Base-by-base conservation (phyloP, 2,888 invertebrate genomes). In the Bibio marci region DNA sequence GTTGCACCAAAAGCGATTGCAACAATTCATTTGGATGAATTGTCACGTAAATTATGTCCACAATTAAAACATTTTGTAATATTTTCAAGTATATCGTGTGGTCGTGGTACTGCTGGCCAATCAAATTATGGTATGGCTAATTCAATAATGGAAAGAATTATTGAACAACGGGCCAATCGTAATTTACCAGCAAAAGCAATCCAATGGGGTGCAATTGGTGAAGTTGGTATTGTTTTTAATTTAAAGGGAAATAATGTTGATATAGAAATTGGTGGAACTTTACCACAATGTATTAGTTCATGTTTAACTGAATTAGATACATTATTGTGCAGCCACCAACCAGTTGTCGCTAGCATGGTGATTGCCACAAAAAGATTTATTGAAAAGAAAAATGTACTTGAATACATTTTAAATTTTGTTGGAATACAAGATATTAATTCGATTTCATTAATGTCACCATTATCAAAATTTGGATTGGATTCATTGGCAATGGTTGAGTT, bases 401-500 rank as follows among this genome's bases (percentile, higher is more conserved):
- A 81, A 46, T 71, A 80, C 19, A 77, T 85, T 2, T 67, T 76
- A 39, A 70, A 73, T 49, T 72, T 77, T 35, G 69, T 75, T 69
- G 70, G 73, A 46, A 67, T 79, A 44, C 67, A 71, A 49, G 78
- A 80, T 51, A 57, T 73, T 52, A 82, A 77, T 59, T 71, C 71
- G 0, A 70, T 76, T 1, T 79, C 80, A 34, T 68, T 72, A 44
- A 73, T 76, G 50, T 70, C 76, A 2, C 74, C 79, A 0, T 64
- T 97, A 2, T 83, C 87, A 2, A 94, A 95, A 56, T 65, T 97
- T 45, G 95, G 95, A n/a, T n/a, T n/a, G n/a, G n/a, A n/a, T n/a
- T n/a, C n/a, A n/a, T n/a, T n/a, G n/a, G n/a, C n/a, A n/a, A n/a
- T n/a, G n/a, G n/a, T n/a, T n/a, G n/a, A n/a, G n/a, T n/a, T n/a